Evolutionary conservation across 92 coral and sea anemone genomes (phyloP), one percentile per base, ranked within the genome.

Genomic region (Porites divaricata): DNA sequence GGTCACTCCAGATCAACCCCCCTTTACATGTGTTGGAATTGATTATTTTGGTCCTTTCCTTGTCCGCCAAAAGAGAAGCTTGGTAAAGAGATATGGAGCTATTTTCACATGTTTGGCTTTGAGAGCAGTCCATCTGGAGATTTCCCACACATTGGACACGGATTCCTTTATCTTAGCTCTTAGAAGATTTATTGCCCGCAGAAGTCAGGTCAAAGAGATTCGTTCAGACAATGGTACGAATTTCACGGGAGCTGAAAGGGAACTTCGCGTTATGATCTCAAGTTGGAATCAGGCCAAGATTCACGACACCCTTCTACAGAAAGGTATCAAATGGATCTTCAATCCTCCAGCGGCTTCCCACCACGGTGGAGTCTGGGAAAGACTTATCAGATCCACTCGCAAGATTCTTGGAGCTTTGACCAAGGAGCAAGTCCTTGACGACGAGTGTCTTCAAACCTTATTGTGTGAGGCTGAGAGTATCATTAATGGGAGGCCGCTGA

Each of bases 211-310:
- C 14, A 72, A 67, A 81, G 75, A 67, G 59, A 81, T 71, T 25
- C 64, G 41, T 28, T 28, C 41, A 79, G 41, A 28, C 5, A 28
- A 28, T 28, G 41, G 6, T 28, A 3, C 41, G 41, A 28, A 28
- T 28, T 28, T 28, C 41, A 28, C 41, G 41, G 41, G 6, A 35
- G 45, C 45, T 35, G 87, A 83, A 72, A 83, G 28, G 50, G 87
- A 73, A 66, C 69, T 83, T 24, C 79, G 87, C 9, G 25, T 26
- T 28, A 50, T 66, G 56, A 63, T 72, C 20, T n/a, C 35, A 20
- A 65, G 66, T 17, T 72, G 87, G 87, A 83, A 83, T n/a, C 80
- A 83, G 22, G 74, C 50, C 17, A 62, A 75, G 53, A 72, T 83
- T 53, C 72, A 83, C 59, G 49, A 83, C 13, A 11, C 45, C 35